Conservation (phyloP, 2,797 vertebrate genomes). For the Eutrigla gurnardus region DNA sequence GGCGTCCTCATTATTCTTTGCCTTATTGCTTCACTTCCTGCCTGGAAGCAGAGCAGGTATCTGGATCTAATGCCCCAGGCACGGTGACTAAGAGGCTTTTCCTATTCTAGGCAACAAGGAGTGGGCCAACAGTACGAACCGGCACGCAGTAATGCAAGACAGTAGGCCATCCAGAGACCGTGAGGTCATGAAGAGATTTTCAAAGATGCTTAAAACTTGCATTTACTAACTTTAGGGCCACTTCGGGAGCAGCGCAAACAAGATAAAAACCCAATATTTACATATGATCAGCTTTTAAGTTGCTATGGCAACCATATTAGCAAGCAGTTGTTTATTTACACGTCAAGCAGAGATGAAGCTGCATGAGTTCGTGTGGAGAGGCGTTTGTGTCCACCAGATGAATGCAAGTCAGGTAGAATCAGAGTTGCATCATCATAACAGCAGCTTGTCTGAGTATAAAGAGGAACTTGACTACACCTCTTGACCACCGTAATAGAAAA, state of each 20-base stretch:
- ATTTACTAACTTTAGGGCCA: not conserved
- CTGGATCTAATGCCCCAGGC: conserved; percentile 56
- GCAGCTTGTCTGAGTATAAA: not conserved
- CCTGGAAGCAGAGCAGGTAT: conserved; percentile 53
- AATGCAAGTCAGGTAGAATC: not conserved
- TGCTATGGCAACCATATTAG: not conserved
- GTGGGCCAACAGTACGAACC: conserved; percentile 30
- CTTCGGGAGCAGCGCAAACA: not conserved
- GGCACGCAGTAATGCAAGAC: conserved; percentile 30
- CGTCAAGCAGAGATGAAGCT: not conserved
- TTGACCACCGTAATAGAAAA: not conserved
- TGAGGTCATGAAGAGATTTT: not conserved
- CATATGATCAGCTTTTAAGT: not conserved
- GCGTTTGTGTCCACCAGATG: not conserved
- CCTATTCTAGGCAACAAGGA: conserved; percentile 69
- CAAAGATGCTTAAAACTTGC: not conserved
- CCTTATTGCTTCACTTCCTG: conserved; percentile 60
- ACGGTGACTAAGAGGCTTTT: conserved; percentile 78
- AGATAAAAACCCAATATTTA: not conserved
- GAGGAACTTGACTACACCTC: not conserved
- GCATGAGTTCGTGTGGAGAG: no score
- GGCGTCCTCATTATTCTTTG: not conserved
- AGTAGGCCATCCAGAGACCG: conserved; percentile 28
- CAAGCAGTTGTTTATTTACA: not conserved
- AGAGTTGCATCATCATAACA: not conserved